Evolutionary conservation across 2,113 vertebrate genomes (phyloP).

Genomic region (Neotoma lepida): DNA sequence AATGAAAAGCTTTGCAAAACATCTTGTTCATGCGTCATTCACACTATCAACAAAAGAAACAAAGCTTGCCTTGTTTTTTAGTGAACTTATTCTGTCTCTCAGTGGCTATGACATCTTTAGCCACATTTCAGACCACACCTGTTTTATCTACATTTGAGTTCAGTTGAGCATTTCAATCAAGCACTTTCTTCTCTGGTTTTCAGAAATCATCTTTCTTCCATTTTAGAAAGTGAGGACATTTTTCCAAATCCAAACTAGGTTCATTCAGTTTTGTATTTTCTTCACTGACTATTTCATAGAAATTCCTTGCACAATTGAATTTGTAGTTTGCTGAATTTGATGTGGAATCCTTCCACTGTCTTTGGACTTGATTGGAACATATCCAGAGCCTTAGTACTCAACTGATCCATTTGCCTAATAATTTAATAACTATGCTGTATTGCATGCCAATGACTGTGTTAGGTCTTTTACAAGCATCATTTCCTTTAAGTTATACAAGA

Average conservation of each 20-base stretch:
- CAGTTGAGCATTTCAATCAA: constrained; percentile 7
- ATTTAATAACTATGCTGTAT: background rate
- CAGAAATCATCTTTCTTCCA: background rate
- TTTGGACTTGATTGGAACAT: constrained; percentile 15
- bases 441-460: background rate
- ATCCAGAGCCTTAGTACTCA: background rate
- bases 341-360: background rate
- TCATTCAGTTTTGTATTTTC: constrained; percentile 35
- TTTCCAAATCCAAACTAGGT: constrained; percentile 3
- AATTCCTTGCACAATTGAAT: background rate
- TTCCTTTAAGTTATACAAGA: constrained; percentile 29
- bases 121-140: background rate
- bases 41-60: constrained; percentile 3
- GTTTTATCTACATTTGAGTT: constrained; percentile 20
- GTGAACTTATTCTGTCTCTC: background rate
- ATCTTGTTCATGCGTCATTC: background rate
- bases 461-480: constrained; percentile 12
- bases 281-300: background rate
- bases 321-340: constrained; percentile 20
- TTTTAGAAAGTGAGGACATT: constrained; percentile 42
- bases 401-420: constrained; percentile 39
- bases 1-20: background rate
- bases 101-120: background rate
- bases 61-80: background rate
- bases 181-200: background rate